Base-by-base conservation (phyloP, 2,797 vertebrate genomes). In the Xyrichtys novacula region DNA sequence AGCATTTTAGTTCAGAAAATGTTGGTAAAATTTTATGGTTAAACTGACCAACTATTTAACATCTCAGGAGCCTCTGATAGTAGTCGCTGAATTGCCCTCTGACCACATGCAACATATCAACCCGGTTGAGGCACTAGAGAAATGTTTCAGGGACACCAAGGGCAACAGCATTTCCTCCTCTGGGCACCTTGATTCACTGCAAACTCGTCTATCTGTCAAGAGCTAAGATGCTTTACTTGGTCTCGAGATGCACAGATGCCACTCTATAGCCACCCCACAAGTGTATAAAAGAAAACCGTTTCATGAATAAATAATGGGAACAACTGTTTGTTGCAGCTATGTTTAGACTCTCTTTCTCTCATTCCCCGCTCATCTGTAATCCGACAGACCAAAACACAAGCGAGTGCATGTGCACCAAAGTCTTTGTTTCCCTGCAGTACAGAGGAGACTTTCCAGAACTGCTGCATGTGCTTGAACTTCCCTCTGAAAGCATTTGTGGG, bases 391-490 rank as follows among this genome's bases (percentile, higher is more conserved):
- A 48, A 44, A 23, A 72, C 29, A 17, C 9, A 29, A 14, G 22
- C 3, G 2, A 53, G n/a, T 54, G 26, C 32, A 43, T 15, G 15
- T 40, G n/a, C 7, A n/a, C 25, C 38, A 7, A 38, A 25, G 16
- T 43, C 4, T 3, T 17, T 28, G 25, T 73, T 53, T 38, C 20
- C 15, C 29, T 29, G 32, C 43, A 19, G 23, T 31, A 59, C 25
- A 67, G 12, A 65, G 6, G 17, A 16, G 25, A 40, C 8, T 19
- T 65, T 57, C 56, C n/a, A 14, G 28, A 40, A 43, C 10, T 44
- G 10, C 44, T 46, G 56, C 44, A 59, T 39, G 43, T 34, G 44
- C 39, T 26, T 29, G 32, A 57, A 57, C 12, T 44, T 63, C 20
- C 25, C 48, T 36, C 14, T 44, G 43, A 40, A 36, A 52, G 32